phyloP scores from a whole-genome alignment of 2,113 vertebrate species.

The Etheostoma cragini region DNA sequence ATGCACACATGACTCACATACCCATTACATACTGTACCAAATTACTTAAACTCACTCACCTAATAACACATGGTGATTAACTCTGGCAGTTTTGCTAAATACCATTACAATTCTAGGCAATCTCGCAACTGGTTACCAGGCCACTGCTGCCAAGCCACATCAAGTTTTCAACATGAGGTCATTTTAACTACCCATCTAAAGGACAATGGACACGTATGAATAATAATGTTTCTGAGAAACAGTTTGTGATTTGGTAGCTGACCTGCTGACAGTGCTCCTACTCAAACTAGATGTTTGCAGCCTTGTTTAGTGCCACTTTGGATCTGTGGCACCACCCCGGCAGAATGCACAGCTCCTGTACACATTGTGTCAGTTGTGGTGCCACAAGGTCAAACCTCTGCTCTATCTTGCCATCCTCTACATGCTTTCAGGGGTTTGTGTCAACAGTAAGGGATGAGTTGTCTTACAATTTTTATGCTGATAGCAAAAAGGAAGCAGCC shows the following conservation, averaged over 20 bases:
- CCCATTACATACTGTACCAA: neutral
- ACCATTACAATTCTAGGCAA: neutral
- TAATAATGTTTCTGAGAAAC: neutral
- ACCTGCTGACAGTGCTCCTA: neutral
- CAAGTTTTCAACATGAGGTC: neutral
- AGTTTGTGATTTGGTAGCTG: neutral
- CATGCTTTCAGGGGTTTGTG: conserved; percentile 11
- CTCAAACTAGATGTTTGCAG: conserved; percentile 2
- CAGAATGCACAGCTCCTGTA: conserved; percentile 3
- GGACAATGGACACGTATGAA: neutral
- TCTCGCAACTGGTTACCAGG: conserved; percentile 3
- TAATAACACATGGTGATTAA: neutral
- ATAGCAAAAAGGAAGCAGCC: neutral
- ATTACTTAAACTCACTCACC: neutral
- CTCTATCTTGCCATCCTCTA: conserved; percentile 22
- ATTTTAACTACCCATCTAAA: neutral
- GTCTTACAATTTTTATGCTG: neutral
- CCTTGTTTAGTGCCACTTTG: neutral
- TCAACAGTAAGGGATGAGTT: neutral
- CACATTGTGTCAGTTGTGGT: neutral
- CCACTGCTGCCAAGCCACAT: neutral
- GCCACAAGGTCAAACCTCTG: conserved; percentile 17
- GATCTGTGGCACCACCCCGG: neutral
- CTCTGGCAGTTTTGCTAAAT: conserved; percentile 1
- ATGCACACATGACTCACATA: neutral